Conservation (phyloP, 2,113 vertebrate species). For the Dermatemys mawii region DNA sequence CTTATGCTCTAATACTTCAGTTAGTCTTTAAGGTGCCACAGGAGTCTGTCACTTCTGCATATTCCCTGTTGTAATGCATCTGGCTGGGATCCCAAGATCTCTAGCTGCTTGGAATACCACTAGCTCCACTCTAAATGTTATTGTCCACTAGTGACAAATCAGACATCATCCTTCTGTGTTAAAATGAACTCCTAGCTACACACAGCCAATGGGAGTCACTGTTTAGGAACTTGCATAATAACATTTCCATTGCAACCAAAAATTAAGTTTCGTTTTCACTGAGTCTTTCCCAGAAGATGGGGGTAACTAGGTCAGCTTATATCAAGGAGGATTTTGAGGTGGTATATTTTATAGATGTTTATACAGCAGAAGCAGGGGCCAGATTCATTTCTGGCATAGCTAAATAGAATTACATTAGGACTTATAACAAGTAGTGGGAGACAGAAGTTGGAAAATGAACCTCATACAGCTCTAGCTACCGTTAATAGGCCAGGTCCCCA, state of each 20-base stretch:
- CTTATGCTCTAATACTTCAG: too few species aligned
- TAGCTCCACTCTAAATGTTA: neutral
- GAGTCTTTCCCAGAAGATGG: neutral
- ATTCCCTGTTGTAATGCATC: slow-evolving; percentile 15
- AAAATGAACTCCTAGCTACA: neutral
- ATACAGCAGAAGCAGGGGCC: neutral
- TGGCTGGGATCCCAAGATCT: slow-evolving; percentile 28
- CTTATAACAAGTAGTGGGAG: neutral
- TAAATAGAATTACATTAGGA: neutral
- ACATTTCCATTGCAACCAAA: neutral
- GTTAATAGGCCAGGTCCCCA: neutral
- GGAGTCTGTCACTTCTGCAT: too few species aligned
- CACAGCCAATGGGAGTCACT: rapidly evolving
- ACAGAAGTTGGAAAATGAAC: neutral
- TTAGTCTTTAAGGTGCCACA: too few species aligned
- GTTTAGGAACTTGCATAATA: neutral
- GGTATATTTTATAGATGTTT: neutral
- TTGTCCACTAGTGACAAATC: neutral
- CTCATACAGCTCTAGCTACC: neutral
- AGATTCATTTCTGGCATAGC: neutral
- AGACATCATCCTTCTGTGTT: neutral
- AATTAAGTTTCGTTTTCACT: neutral
- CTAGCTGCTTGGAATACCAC: neutral
- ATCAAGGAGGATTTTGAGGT: neutral
- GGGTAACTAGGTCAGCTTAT: neutral